Conservation (phyloP, 1,140 invertebrate species). For the Tenebrio molitor region DNA sequence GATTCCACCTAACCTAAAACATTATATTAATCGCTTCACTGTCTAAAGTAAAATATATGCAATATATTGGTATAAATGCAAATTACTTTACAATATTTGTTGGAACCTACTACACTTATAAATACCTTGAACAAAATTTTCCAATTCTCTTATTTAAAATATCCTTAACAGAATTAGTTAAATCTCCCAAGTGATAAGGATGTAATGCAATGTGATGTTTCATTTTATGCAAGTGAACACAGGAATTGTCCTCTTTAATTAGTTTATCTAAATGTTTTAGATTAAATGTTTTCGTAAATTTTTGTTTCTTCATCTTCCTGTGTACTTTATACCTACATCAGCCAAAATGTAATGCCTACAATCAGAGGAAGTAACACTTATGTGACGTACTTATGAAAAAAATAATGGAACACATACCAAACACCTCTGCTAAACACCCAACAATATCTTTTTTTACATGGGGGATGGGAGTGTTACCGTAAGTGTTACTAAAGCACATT, state of each 20-base stretch:
- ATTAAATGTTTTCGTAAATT: conserved; percentile 50
- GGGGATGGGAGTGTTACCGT: too few species aligned
- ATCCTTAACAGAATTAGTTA: conserved; percentile 69
- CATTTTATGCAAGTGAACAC: conserved; percentile 69
- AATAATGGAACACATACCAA: too few species aligned
- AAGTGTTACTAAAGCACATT: too few species aligned
- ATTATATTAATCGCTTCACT: too few species aligned
- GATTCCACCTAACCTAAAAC: conserved; percentile 72
- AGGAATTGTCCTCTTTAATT: conserved; percentile 70
- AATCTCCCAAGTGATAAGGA: conserved; percentile 73
- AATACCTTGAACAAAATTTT: conserved; percentile 71
- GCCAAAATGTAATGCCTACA: too few species aligned
- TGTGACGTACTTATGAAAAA: too few species aligned
- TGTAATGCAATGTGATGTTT: conserved; percentile 72
- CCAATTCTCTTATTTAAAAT: conserved; percentile 70
- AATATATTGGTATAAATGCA: conserved; percentile 25
- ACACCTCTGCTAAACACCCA: too few species aligned
- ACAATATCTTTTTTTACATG: too few species aligned
- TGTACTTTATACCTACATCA: too few species aligned
- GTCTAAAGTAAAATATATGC: too few species aligned
- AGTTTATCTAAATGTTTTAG: conserved; percentile 55
- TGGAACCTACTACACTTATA: conserved; percentile 30
- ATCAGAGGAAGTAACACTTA: too few species aligned
- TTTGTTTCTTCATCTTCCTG: conserved; percentile 50
- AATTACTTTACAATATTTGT: not conserved